Conservation (phyloP, 2,888 invertebrate genomes). For the Caprella mutica region DNA sequence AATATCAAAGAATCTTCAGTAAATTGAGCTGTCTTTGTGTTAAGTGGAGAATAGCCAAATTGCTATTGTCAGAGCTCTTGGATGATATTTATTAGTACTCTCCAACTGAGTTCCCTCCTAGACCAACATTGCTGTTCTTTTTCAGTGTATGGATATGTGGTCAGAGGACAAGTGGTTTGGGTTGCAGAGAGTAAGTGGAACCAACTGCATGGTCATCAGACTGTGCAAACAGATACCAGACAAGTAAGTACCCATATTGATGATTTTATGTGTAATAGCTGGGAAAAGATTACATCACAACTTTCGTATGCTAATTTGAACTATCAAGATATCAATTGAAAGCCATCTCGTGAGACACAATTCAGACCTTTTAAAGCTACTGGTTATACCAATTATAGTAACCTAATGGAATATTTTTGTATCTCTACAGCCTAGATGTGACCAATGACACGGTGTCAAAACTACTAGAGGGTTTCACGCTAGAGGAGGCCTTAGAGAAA, state of each 20-base stretch:
- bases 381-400: no score
- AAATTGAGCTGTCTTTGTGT: not conserved
- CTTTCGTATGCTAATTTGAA: no score
- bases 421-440: conserved; percentile 40
- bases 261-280: not conserved
- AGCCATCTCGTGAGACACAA: no score
- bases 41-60: not conserved
- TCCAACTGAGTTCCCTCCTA: not conserved
- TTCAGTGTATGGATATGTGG: conserved; percentile 38
- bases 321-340: no score
- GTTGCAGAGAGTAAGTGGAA: conserved; percentile 42
- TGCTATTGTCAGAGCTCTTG: not conserved
- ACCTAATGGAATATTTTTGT: no score
- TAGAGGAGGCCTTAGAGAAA: conserved; percentile 38
- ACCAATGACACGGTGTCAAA: conserved; percentile 38
- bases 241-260: conserved; percentile 38
- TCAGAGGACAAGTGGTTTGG: conserved; percentile 43
- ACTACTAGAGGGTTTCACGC: conserved; percentile 38
- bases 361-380: no score
- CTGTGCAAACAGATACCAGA: conserved; percentile 43
- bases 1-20: not conserved
- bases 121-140: not conserved
- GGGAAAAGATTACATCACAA: no score
- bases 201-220: conserved; percentile 42
- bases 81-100: not conserved